These are phyloP conservation scores for Oncorhynchus nerka DNA, from an alignment of 2,113 vertebrate species.

Conservation along the genomic window DNA sequence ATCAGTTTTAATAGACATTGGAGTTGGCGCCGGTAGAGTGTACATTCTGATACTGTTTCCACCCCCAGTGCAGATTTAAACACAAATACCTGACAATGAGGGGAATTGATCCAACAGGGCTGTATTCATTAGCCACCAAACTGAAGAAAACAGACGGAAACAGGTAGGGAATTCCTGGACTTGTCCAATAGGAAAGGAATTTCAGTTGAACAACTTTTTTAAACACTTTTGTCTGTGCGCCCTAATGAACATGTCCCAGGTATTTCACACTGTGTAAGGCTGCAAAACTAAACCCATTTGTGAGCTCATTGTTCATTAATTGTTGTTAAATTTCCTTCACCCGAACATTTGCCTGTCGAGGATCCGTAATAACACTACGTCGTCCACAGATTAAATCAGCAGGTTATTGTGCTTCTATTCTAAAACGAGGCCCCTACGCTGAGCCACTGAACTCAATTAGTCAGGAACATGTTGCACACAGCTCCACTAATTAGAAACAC, in stretches of 20 bases:
- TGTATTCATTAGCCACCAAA: too few species aligned
- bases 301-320: not conserved
- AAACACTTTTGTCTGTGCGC: not conserved
- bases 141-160: too few species aligned
- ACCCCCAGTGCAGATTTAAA: constrained; percentile 19
- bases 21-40: constrained; percentile 15
- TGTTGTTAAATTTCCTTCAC: not conserved
- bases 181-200: not conserved
- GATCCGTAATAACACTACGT: constrained; percentile 22
- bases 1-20: constrained; percentile 39
- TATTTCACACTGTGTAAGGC: not conserved
- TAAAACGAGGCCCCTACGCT: constrained; percentile 14
- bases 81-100: constrained; percentile 5
- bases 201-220: not conserved
- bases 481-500: constrained; percentile 19
- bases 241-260: not conserved
- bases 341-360: not conserved
- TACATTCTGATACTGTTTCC: not conserved
- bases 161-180: not conserved
- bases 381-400: constrained; percentile 14
- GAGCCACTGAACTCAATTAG: constrained; percentile 15
- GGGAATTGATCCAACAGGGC: constrained; percentile 13
- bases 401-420: constrained; percentile 19
- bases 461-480: constrained; percentile 6
- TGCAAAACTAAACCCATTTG: not conserved